A percentile compares a stretch with the other conserved stretches of the same genome.
These are phyloP conservation scores for Rhopalosiphum maidis DNA, from an alignment of 1,140 invertebrate genomes.

Conservation along the genomic window DNA sequence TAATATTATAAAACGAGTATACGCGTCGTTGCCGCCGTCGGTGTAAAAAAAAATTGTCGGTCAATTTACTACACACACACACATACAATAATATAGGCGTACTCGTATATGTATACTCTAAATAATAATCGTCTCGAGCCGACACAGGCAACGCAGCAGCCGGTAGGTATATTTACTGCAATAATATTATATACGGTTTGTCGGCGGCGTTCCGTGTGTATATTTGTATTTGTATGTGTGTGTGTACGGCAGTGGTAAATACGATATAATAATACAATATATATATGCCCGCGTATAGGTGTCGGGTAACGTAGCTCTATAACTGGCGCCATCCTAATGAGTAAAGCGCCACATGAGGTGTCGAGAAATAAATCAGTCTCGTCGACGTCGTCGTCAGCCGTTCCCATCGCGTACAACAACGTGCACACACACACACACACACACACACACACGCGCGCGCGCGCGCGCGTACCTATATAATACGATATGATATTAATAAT, in stretches of 20 bases:
- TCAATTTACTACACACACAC: slow-evolving; percentile 29
- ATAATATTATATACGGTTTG: background rate
- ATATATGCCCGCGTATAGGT: background rate
- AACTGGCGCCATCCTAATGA: slow-evolving; percentile 56
- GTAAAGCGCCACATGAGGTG: slow-evolving; percentile 57
- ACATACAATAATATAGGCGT: background rate
- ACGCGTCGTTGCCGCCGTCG: slow-evolving; percentile 16
- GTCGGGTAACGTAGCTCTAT: slow-evolving; percentile 43
- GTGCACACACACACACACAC: background rate
- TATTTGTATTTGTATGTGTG: too few species aligned
- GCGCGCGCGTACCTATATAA: background rate
- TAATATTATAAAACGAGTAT: background rate
- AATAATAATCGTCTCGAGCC: slow-evolving; percentile 16
- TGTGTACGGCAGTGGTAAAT: background rate
- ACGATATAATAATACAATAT: slow-evolving; percentile 22
- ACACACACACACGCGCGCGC: too few species aligned
- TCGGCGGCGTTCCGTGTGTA: background rate
- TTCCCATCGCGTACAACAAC: slow-evolving; percentile 44
- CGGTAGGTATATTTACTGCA: background rate
- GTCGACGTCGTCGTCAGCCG: slow-evolving; percentile 44
- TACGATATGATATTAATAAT: slow-evolving; percentile 9
- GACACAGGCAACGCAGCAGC: background rate
- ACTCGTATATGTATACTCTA: background rate
- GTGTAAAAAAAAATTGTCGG: slow-evolving; percentile 33
- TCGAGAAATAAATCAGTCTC: slow-evolving; percentile 57